A percentile compares a stretch with the other conserved stretches of the same genome.
Conservation (phyloP, 2,888 invertebrate species). For the Diaperis boleti region DNA sequence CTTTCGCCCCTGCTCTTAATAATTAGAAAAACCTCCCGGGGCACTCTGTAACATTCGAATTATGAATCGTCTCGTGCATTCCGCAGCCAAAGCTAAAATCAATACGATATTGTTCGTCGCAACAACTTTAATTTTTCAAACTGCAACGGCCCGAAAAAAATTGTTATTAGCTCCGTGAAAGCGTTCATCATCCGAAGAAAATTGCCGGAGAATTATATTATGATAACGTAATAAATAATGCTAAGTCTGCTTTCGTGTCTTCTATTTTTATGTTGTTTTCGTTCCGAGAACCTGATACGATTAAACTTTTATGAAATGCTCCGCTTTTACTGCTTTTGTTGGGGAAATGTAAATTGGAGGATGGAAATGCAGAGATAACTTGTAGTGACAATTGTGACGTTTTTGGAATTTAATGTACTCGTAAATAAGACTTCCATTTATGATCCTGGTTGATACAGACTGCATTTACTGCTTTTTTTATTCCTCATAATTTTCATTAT, state of each 20-base stretch:
- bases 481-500: no score
- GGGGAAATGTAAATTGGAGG: conserved; percentile 17
- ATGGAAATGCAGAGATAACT: no score
- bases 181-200: conserved; percentile 35
- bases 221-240: conserved; percentile 43
- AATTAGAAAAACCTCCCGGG: conserved; percentile 14
- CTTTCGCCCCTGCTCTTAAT: not conserved
- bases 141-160: conserved; percentile 26
- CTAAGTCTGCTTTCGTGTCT: conserved; percentile 40
- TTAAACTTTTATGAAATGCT: conserved; percentile 42
- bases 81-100: no score
- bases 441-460: no score
- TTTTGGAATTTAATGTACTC: no score
- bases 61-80: no score
- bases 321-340: conserved; percentile 29
- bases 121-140: no score
- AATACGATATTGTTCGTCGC: no score
- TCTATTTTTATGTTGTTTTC: conserved; percentile 44
- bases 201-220: conserved; percentile 39
- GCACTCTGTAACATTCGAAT: conserved; percentile 22
- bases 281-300: conserved; percentile 43
- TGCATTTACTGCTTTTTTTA: no score
- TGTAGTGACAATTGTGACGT: no score
- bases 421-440: no score
- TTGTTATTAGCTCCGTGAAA: conserved; percentile 26